These are phyloP conservation scores for Nanorana parkeri DNA, from an alignment of 2,113 vertebrate species.

Conservation along the genomic window DNA sequence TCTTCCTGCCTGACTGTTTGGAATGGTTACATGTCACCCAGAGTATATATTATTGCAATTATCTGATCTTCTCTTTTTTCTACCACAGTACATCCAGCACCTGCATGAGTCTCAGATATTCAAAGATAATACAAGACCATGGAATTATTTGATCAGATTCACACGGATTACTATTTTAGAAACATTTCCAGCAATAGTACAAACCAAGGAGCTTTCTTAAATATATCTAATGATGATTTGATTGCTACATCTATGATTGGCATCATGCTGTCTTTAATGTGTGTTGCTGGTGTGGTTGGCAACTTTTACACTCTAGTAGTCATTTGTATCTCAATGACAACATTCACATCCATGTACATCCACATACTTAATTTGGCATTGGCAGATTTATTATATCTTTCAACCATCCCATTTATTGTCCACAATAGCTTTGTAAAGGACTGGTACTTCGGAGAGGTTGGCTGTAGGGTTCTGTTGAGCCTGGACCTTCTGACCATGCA, in stretches of 20 bases:
- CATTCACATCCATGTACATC: slow-evolving; percentile 68
- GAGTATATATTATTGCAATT: too few relatives aligned
- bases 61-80: too few relatives aligned
- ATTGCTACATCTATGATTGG: slow-evolving; percentile 78
- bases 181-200: slow-evolving; percentile 60
- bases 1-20: too few relatives aligned
- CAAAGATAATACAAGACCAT: neutral
- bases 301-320: slow-evolving; percentile 83
- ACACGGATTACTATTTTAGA: slow-evolving; percentile 64
- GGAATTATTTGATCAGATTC: slow-evolving; percentile 64
- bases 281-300: slow-evolving; percentile 77
- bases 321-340: slow-evolving; percentile 64
- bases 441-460: slow-evolving; percentile 81
- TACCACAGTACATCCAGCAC: too few relatives aligned
- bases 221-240: slow-evolving; percentile 60
- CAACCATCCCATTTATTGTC: slow-evolving; percentile 82
- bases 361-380: slow-evolving; percentile 83
- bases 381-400: slow-evolving; percentile 83
- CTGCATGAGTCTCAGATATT: too few relatives aligned
- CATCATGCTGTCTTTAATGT: slow-evolving; percentile 79
- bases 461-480: slow-evolving; percentile 80
- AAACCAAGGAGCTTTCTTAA: slow-evolving; percentile 61
- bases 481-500: slow-evolving; percentile 86
- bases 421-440: slow-evolving; percentile 80
- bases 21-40: too few relatives aligned